A percentile compares a stretch with the other conserved stretches of the same genome.
phyloP scores from a whole-genome alignment of 92 coral and sea anemone genomes.

The Pocillopora meandrina region DNA sequence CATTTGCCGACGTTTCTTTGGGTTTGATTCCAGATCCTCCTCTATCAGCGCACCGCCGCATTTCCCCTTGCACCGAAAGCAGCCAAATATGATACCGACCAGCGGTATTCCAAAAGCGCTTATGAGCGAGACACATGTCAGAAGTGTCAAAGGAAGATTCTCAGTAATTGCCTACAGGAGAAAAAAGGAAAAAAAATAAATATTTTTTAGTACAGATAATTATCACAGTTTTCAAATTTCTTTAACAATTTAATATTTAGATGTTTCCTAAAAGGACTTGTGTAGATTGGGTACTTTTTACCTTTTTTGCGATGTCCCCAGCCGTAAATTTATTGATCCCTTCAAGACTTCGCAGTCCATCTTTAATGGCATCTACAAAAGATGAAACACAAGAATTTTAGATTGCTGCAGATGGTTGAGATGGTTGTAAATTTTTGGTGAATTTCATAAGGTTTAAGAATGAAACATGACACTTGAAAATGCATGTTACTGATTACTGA shows the following conservation, averaged over 20 bases:
- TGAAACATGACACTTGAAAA: neutral
- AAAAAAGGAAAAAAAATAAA: neutral
- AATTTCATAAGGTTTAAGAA: too few relatives aligned
- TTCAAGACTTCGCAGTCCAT: constrained; percentile 19
- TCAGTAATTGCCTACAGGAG: constrained; percentile 55
- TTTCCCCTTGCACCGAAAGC: constrained; percentile 74
- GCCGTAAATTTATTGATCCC: constrained; percentile 13
- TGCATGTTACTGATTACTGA: neutral
- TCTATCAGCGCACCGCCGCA: constrained; percentile 84
- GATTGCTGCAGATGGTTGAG: neutral
- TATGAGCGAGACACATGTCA: constrained; percentile 62
- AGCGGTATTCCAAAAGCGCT: constrained; percentile 69
- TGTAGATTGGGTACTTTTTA: neutral
- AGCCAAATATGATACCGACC: constrained; percentile 68
- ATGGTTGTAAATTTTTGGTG: neutral
- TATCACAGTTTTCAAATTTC: too few relatives aligned
- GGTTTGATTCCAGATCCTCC: constrained; percentile 78
- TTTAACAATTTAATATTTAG: too few relatives aligned
- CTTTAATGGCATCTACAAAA: constrained; percentile 32
- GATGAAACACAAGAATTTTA: neutral
- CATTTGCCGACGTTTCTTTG: constrained; percentile 62
- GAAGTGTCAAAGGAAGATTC: constrained; percentile 66
- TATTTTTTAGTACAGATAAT: too few relatives aligned
- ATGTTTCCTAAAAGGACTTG: too few relatives aligned
- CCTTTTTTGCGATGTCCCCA: constrained; percentile 23